A percentile compares a stretch with the other conserved stretches of the same genome.
Conservation (phyloP, 2,113 vertebrate species). For the Cryptomyrus ogoouensis region DNA sequence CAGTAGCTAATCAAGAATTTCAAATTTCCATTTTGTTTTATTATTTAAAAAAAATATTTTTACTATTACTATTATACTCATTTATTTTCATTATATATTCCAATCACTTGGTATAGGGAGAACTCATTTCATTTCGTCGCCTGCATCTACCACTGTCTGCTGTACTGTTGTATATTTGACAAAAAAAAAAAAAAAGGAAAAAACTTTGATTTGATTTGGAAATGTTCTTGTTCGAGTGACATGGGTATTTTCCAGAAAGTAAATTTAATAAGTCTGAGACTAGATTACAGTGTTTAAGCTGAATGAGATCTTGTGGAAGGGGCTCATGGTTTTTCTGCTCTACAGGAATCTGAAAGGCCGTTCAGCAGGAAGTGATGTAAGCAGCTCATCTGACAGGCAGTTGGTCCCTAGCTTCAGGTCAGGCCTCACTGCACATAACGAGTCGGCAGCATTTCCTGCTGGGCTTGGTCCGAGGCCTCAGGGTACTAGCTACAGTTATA, state of each 20-base stretch:
- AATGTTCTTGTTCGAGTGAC: neutral
- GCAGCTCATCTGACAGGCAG: neutral
- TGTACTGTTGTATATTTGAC: neutral
- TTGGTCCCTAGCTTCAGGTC: neutral
- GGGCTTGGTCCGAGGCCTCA: neutral
- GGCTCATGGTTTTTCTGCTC: neutral
- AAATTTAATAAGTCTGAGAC: neutral
- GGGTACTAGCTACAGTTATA: too few species aligned
- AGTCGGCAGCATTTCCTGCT: neutral
- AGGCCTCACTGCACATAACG: neutral
- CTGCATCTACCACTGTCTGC: neutral
- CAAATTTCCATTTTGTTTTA: neutral
- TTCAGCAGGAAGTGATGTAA: neutral
- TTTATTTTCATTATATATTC: neutral
- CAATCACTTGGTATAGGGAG: neutral
- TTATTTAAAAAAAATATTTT: neutral
- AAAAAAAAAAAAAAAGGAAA: neutral
- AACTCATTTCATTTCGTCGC: neutral
- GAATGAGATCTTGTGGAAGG: neutral
- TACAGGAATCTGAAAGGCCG: neutral
- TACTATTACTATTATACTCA: neutral
- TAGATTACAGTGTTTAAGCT: neutral
- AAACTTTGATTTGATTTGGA: neutral
- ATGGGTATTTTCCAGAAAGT: neutral
- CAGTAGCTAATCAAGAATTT: neutral